Conservation (phyloP, 2,113 vertebrate genomes). For the Otis tarda region DNA sequence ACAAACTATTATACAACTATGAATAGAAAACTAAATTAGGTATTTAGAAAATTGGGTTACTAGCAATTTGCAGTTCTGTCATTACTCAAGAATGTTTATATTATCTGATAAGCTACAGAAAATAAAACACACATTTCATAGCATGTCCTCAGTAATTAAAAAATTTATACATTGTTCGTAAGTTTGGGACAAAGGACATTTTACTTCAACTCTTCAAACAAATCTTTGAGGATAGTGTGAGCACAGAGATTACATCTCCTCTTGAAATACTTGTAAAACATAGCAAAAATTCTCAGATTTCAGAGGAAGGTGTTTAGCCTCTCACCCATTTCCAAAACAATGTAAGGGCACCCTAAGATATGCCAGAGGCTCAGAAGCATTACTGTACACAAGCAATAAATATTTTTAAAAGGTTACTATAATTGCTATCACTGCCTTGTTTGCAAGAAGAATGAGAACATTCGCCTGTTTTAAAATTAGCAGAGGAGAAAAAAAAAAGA, state of each 20-base stretch:
- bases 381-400: background rate
- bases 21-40: background rate
- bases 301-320: background rate
- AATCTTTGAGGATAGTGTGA: background rate
- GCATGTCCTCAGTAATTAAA: background rate
- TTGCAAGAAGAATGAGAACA: background rate
- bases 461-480: background rate
- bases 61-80: background rate
- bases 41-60: background rate
- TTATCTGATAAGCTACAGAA: background rate
- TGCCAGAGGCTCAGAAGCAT: background rate
- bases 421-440: background rate
- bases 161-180: background rate
- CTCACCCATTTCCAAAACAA: background rate
- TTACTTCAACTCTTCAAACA: background rate
- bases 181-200: background rate
- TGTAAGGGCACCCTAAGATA: background rate
- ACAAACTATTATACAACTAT: background rate
- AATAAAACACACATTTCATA: background rate
- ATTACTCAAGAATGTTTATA: background rate
- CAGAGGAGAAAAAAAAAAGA: background rate
- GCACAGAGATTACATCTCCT: background rate
- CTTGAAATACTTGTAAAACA: background rate
- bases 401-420: background rate
- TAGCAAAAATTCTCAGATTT: background rate